Conservation (phyloP, 1,140 invertebrate genomes). For the Hypsibius dujardini region DNA sequence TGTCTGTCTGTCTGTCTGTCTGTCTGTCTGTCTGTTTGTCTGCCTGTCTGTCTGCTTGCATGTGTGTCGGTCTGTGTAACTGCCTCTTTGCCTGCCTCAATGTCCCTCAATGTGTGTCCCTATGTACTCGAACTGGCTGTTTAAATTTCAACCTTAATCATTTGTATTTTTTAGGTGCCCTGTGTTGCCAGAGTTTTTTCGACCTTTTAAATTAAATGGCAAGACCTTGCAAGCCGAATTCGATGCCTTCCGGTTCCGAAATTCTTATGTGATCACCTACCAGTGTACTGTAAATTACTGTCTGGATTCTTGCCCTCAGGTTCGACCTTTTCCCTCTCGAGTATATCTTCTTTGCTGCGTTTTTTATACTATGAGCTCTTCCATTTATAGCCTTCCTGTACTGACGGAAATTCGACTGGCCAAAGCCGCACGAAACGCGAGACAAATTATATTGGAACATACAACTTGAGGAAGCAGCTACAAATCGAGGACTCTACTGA, state of each 20-base stretch:
- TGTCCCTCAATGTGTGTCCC: too few relatives aligned
- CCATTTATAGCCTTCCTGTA: constrained; percentile 3
- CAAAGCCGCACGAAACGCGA: background rate
- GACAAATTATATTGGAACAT: background rate
- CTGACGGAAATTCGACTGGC: background rate
- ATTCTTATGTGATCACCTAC: constrained; percentile 1
- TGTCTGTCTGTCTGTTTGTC: too few relatives aligned
- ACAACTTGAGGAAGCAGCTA: background rate
- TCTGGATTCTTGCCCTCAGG: background rate
- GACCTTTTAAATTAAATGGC: background rate
- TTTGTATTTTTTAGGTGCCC: constrained; percentile 1
- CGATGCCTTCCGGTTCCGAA: constrained; percentile 1
- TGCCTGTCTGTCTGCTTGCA: too few relatives aligned
- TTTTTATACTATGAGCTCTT: too few relatives aligned
- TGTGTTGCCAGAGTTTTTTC: background rate
- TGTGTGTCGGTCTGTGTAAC: too few relatives aligned
- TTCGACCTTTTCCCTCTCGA: background rate
- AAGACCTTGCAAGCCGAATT: constrained; percentile 5
- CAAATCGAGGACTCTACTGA: background rate
- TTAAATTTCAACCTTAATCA: too few relatives aligned
- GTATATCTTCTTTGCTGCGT: too few relatives aligned
- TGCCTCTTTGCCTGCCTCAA: too few relatives aligned
- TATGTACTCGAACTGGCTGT: too few relatives aligned
- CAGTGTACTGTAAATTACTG: constrained; percentile 4
- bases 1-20: too few relatives aligned